A percentile compares a stretch with the other conserved stretches of the same genome.
Evolutionary conservation across 2,888 invertebrate species (phyloP).

Genomic region (Romanomermis culicivorax): DNA sequence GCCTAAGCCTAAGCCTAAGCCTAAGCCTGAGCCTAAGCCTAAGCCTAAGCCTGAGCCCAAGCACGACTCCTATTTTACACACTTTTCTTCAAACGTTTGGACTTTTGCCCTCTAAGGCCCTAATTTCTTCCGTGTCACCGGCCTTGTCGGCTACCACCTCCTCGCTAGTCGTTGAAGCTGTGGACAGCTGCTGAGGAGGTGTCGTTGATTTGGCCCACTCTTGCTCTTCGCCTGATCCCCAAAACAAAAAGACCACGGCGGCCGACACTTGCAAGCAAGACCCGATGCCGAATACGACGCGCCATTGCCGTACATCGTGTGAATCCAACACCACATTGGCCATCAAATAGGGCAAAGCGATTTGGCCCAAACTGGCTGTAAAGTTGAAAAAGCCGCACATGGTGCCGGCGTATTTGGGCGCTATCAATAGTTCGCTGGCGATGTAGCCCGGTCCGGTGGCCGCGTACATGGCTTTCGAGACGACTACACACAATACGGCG

Average conservation of each 20-base stretch:
- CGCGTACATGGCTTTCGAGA: neutral
- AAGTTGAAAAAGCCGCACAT: neutral
- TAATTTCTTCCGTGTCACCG: no score
- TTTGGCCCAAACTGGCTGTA: neutral
- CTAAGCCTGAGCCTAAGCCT: no score
- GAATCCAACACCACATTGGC: neutral
- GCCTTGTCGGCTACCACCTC: no score
- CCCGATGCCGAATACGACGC: neutral
- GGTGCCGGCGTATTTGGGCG: neutral
- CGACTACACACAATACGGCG: neutral
- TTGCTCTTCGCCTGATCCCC: neutral
- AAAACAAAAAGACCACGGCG: neutral
- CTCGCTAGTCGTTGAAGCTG: no score
- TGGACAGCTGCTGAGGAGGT: no score
- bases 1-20: no score
- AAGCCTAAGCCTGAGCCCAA: no score
- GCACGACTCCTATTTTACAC: no score
- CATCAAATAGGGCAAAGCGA: neutral
- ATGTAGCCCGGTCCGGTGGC: neutral
- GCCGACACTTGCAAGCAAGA: neutral
- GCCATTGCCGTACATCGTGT: neutral
- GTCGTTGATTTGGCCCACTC: neutral
- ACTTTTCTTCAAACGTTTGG: no score
- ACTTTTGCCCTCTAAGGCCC: no score
- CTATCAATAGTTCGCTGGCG: neutral